Evolutionary conservation across 2,888 invertebrate species (phyloP), one percentile per base, ranked within the genome.

Genomic region (Drosophila stalkeri): DNA sequence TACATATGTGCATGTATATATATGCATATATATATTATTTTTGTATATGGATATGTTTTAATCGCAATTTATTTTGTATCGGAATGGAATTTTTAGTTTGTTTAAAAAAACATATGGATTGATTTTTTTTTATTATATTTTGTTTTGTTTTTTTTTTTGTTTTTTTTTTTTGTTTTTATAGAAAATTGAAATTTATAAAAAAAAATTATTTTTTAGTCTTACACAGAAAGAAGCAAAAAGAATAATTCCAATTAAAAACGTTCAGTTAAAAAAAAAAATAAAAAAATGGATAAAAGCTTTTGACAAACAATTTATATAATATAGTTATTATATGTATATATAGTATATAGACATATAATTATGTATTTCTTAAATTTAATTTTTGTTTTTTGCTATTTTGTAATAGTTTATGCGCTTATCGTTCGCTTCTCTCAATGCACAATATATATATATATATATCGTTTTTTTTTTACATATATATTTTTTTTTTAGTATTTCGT

Each of bases 21-120:
- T 8, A 20, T 41, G 12, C 14, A 39, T 39, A 39, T n/a, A 16
- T 39, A 39, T 16, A 16, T 16, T 8, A 8, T 2, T n/a, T 3
- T 8, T 8, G 7, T 59, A 70, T 51, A 64, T 77, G 77, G 77
- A 78, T 78, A 78, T 80, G 78, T 78, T 73, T 16, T 9, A 37
- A 52, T 52, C 52, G 52, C 35, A 52, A 52, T 35, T 59, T 65
- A 61, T 23, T 62, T 70, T 16, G 16, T 46, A 9, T 35, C 59
- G 80, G 80, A 80, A 78, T 78, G 78, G 59, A 70, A 47, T 57
- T 63, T 56, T 61, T 14, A 52, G 18, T 18, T 18, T 20, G 57
- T 57, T 64, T 68, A 12, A 73, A 78, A 64, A 35, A 52, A 51
- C 4, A 56, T 64, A 31, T 31, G n/a, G 7, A n/a, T n/a, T 20